Conservation (phyloP, 1,140 invertebrate genomes). For the Uloborus diversus region DNA sequence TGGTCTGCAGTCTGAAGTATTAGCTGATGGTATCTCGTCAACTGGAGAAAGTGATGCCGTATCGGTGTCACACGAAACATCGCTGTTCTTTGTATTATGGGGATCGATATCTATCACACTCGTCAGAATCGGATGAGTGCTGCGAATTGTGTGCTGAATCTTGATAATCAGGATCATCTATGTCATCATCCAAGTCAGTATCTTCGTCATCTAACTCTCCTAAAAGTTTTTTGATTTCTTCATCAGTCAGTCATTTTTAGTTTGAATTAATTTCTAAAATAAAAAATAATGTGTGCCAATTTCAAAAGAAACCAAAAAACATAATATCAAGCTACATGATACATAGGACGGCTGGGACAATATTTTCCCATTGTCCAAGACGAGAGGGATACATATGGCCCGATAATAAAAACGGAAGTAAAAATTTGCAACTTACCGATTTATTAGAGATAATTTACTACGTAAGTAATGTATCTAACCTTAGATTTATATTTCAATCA, state of each 20-base stretch:
- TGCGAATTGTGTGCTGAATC: too few relatives aligned
- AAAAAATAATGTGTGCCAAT: conserved; percentile 15
- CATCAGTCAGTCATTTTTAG: conserved; percentile 15
- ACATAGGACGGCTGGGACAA: conserved; percentile 23
- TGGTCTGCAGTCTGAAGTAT: conserved; percentile 1
- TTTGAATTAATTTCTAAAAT: conserved; percentile 34
- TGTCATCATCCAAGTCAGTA: conserved; percentile 20
- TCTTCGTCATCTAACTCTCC: conserved; percentile 7
- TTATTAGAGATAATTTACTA: too few relatives aligned
- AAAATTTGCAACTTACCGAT: too few relatives aligned
- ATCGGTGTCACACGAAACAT: conserved; percentile 26
- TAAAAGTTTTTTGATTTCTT: conserved; percentile 15
- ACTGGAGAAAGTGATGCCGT: conserved; percentile 19
- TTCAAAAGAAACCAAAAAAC: conserved; percentile 25
- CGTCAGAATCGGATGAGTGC: conserved; percentile 1
- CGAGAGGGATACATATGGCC: too few relatives aligned
- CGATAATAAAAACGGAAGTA: too few relatives aligned
- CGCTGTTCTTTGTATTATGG: conserved; percentile 21
- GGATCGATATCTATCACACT: conserved; percentile 1
- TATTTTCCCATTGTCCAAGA: conserved; percentile 27
- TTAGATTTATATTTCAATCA: too few relatives aligned
- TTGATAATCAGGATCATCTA: conserved; percentile 16
- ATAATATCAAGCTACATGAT: conserved; percentile 8
- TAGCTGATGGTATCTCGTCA: conserved; percentile 8
- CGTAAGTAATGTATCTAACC: too few relatives aligned